A percentile compares a stretch with the other conserved stretches of the same genome.
Evolutionary conservation across 2,888 invertebrate genomes (phyloP).

Genomic region (Lumbricus terrestris): DNA sequence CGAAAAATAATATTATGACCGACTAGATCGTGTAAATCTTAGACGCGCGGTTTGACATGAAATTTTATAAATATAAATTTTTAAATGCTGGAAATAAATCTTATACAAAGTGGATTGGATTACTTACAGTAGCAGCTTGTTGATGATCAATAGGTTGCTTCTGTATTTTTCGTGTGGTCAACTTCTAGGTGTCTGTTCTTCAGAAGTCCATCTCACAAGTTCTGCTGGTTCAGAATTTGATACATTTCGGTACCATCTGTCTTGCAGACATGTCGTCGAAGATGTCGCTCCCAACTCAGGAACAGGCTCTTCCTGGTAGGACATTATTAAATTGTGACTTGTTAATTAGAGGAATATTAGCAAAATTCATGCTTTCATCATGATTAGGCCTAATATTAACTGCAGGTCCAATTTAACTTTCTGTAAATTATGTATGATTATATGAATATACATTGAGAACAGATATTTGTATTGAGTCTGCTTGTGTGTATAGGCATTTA

Average conservation of each 20-base stretch:
- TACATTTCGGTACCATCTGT: not conserved
- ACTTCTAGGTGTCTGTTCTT: not conserved
- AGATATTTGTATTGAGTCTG: not conserved
- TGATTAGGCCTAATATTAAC: not conserved
- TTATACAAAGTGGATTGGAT: too few relatives aligned
- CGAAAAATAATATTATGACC: not conserved
- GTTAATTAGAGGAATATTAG: not conserved
- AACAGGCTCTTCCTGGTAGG: not conserved
- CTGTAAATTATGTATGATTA: not conserved
- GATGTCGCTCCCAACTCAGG: not conserved
- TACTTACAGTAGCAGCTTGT: not conserved
- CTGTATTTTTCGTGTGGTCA: not conserved
- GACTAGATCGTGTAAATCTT: not conserved
- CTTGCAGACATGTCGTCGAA: conserved; percentile 7
- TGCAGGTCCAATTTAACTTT: not conserved
- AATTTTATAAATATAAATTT: not conserved
- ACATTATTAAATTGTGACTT: not conserved
- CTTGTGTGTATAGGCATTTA: too few relatives aligned
- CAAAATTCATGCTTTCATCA: not conserved
- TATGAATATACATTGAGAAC: not conserved
- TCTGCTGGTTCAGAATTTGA: not conserved
- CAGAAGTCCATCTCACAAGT: not conserved
- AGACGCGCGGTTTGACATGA: not conserved
- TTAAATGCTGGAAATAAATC: too few relatives aligned
- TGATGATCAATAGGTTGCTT: not conserved